Percentiles rank a stretch among this genome's conserved stretches.
Evolutionary conservation across 1,140 invertebrate species (phyloP).

Genomic region (Sipha flava): DNA sequence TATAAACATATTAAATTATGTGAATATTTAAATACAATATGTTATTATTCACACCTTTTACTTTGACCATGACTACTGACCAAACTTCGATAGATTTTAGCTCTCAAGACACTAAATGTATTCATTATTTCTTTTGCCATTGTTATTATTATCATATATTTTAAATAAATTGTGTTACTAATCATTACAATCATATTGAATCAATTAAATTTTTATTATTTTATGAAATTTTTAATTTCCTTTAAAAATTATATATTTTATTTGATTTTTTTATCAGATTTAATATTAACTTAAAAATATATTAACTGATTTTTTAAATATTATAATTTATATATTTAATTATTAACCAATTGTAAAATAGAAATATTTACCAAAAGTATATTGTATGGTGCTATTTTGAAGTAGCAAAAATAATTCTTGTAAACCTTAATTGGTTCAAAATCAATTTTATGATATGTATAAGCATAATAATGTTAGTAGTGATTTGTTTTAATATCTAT

Average conservation of each 20-base stretch:
- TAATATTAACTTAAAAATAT: neutral
- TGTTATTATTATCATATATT: too few species aligned
- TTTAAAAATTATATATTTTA: neutral
- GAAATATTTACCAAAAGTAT: neutral
- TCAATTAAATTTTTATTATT: neutral
- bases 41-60: too few species aligned
- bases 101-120: too few species aligned
- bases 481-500: neutral
- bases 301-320: neutral
- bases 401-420: neutral
- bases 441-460: neutral
- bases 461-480: neutral
- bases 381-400: conserved; percentile 25
- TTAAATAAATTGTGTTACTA: too few species aligned
- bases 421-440: neutral
- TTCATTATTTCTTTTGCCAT: too few species aligned
- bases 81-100: too few species aligned
- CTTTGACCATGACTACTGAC: too few species aligned
- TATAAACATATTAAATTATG: too few species aligned
- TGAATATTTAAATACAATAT: too few species aligned
- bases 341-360: neutral
- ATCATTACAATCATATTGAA: too few species aligned
- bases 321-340: neutral
- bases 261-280: neutral
- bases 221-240: neutral